phyloP scores from a whole-genome alignment of 2,797 vertebrate species.

The Pseudotriccus pelzelni region DNA sequence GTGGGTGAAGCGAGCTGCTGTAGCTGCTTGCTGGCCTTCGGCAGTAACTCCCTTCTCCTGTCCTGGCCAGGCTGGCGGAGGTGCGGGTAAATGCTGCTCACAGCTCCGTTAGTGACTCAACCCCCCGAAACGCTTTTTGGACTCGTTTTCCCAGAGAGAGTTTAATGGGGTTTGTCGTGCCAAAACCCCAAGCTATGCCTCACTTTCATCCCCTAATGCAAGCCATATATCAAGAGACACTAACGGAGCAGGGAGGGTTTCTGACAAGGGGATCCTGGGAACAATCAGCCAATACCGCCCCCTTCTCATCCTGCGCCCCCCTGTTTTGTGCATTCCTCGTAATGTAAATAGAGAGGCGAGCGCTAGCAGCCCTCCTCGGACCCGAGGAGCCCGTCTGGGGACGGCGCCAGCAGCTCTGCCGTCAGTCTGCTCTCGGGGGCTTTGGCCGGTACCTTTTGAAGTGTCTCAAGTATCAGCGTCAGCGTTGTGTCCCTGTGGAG shows the following conservation, averaged over 20 bases:
- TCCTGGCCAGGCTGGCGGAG: neutral
- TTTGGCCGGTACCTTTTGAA: slow-evolving; percentile 16
- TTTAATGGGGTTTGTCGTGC: slow-evolving; percentile 74
- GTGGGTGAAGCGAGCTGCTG: neutral
- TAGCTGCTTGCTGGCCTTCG: neutral
- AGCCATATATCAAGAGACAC: slow-evolving; percentile 76
- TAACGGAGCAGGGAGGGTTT: slow-evolving; percentile 52
- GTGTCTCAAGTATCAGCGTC: neutral
- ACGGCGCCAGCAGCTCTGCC: slow-evolving; percentile 19
- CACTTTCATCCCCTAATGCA: slow-evolving; percentile 75
- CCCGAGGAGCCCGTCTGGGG: slow-evolving; percentile 37
- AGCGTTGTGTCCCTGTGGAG: neutral
- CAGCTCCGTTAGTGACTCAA: slow-evolving; percentile 54
- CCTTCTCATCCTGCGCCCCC: neutral
- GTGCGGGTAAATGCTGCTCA: neutral
- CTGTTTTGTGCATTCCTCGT: slow-evolving; percentile 64
- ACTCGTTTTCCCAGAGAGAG: slow-evolving; percentile 70
- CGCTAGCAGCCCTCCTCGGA: slow-evolving; percentile 18
- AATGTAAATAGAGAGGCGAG: slow-evolving; percentile 62
- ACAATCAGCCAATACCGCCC: slow-evolving; percentile 61
- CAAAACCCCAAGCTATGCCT: slow-evolving; percentile 72
- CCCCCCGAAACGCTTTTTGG: slow-evolving; percentile 57
- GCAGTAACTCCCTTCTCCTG: neutral
- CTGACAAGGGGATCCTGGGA: slow-evolving; percentile 74
- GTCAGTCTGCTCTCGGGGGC: slow-evolving; percentile 17